A percentile compares a stretch with the other conserved stretches of the same genome.
These are phyloP conservation scores for Acholoe squamosa DNA, from an alignment of 2,888 invertebrate species.

Conservation along the genomic window DNA sequence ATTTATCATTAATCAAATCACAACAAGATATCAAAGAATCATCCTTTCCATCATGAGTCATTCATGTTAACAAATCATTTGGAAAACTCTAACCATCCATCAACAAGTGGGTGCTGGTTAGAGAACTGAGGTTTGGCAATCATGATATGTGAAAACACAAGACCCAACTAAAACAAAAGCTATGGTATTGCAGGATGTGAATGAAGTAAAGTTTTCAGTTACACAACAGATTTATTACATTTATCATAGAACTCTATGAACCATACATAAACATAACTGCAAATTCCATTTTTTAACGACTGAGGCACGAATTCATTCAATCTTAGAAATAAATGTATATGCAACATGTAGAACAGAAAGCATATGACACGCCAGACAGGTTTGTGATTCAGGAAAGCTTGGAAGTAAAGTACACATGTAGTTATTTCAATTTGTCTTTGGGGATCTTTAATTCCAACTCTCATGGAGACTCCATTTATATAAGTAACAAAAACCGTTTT, in stretches of 20 bases:
- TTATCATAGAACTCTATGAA: not conserved
- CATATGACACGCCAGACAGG: too few species aligned
- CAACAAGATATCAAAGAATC: not conserved
- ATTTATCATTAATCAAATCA: not conserved
- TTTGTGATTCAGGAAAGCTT: not conserved
- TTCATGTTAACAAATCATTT: not conserved
- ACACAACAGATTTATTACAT: not conserved
- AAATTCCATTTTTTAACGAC: not conserved
- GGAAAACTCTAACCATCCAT: not conserved
- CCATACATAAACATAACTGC: not conserved
- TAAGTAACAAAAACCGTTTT: too few species aligned
- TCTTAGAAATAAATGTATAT: too few species aligned
- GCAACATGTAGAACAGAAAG: too few species aligned
- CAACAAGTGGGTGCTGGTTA: not conserved
- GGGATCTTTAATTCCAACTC: too few species aligned
- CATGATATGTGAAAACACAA: not conserved
- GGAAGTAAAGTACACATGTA: not conserved
- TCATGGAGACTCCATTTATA: too few species aligned
- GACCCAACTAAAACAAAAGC: not conserved
- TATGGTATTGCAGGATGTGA: not conserved
- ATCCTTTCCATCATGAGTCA: not conserved
- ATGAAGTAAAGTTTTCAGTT: not conserved
- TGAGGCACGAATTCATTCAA: too few species aligned
- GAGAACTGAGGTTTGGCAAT: too few species aligned
- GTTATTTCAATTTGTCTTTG: not conserved